Percentiles rank a stretch among this genome's conserved stretches.
Evolutionary conservation across 2,797 vertebrate species (phyloP).

Genomic region (Astyanax mexicanus): DNA sequence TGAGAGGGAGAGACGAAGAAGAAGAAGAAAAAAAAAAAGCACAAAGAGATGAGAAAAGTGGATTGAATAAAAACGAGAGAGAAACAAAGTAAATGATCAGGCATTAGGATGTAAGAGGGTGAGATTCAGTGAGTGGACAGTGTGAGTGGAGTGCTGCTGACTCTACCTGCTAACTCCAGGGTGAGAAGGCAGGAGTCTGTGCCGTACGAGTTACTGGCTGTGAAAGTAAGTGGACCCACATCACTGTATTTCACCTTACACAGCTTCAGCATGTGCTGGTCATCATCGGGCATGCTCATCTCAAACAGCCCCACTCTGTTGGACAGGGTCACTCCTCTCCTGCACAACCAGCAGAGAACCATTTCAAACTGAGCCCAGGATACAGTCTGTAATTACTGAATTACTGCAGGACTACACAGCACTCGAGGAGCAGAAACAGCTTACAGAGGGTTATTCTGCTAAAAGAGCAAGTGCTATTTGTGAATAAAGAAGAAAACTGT

Average conservation of each 20-base stretch:
- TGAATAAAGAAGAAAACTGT: background rate
- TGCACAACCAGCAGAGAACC: slow-evolving; percentile 57
- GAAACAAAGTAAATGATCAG: background rate
- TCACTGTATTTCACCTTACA: slow-evolving; percentile 80
- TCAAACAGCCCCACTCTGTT: slow-evolving; percentile 82
- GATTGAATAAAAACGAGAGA: background rate
- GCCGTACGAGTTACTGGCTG: slow-evolving; percentile 88
- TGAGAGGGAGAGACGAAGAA: too few species aligned
- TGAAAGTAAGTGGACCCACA: slow-evolving; percentile 82
- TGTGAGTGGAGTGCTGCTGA: background rate
- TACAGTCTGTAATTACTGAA: too few species aligned
- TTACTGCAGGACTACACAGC: too few species aligned
- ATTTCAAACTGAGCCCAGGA: background rate
- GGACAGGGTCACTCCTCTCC: slow-evolving; percentile 80
- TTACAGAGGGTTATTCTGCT: too few species aligned
- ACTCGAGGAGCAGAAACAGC: too few species aligned
- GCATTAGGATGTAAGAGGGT: background rate
- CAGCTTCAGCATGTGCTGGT: slow-evolving; percentile 90
- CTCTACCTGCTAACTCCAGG: slow-evolving; percentile 88
- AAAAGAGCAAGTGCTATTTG: background rate
- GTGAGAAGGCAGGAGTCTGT: slow-evolving; percentile 83
- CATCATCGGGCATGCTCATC: slow-evolving; percentile 90
- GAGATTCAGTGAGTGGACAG: background rate
- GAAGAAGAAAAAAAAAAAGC: too few species aligned
- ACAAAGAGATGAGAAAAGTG: too few species aligned